These are phyloP conservation scores for Cheumatopsyche charites DNA, from an alignment of 1,140 invertebrate genomes.

Conservation along the genomic window DNA sequence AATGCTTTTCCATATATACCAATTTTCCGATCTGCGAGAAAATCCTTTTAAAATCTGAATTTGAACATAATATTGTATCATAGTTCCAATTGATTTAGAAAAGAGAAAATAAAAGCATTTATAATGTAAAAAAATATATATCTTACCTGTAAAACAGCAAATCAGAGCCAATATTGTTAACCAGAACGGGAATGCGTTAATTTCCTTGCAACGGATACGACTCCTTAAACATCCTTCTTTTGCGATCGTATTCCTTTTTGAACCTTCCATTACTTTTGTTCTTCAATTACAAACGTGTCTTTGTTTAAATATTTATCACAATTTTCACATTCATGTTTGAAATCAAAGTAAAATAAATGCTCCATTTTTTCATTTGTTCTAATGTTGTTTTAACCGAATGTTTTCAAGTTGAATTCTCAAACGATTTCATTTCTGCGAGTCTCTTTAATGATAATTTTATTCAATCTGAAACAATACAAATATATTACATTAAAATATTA, in stretches of 20 bases:
- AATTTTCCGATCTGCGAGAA: too few species aligned
- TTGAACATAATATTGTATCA: too few species aligned
- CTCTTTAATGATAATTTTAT: too few species aligned
- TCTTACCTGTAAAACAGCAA: constrained; percentile 40
- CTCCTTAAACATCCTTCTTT: constrained; percentile 23
- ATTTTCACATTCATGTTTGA: constrained; percentile 23
- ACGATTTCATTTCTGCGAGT: too few species aligned
- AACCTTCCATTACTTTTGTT: constrained; percentile 42
- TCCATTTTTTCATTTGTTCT: constrained; percentile 1
- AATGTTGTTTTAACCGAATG: background rate
- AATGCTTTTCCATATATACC: too few species aligned
- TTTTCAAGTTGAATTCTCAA: too few species aligned
- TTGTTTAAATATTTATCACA: constrained; percentile 21
- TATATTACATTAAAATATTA: too few species aligned
- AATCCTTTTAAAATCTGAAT: too few species aligned
- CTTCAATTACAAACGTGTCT: constrained; percentile 26
- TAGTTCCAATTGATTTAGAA: too few species aligned
- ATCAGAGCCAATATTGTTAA: constrained; percentile 33
- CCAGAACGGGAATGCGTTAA: background rate
- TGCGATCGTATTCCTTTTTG: constrained; percentile 32
- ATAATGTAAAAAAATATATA: background rate
- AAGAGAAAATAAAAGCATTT: too few species aligned
- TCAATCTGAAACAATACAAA: too few species aligned
- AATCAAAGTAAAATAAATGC: background rate
- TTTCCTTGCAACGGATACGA: background rate